A percentile compares a stretch with the other conserved stretches of the same genome.
Evolutionary conservation across 2,113 vertebrate genomes (phyloP).

Genomic region (Cyphomyrus discorhynchus): DNA sequence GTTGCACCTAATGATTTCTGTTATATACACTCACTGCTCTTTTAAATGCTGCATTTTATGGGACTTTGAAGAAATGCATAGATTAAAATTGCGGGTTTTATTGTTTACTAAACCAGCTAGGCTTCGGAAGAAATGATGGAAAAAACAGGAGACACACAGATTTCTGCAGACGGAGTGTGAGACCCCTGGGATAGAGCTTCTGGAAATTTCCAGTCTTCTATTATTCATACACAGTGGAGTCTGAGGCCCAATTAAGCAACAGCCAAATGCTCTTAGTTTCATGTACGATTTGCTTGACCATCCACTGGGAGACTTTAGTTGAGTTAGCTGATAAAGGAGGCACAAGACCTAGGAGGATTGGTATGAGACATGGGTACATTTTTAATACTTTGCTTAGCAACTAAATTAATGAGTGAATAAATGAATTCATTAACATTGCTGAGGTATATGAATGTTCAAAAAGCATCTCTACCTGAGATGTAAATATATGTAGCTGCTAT

Average conservation of each 20-base stretch:
- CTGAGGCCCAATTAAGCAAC: constrained; percentile 28
- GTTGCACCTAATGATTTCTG: not conserved
- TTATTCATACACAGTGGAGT: constrained; percentile 24
- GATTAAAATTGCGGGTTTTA: not conserved
- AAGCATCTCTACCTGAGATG: not conserved
- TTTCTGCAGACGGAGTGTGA: constrained; percentile 22
- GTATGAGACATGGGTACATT: not conserved
- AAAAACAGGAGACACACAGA: constrained; percentile 18
- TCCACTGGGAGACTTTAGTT: constrained; percentile 8
- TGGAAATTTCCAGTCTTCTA: constrained; percentile 38
- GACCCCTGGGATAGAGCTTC: not conserved
- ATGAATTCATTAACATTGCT: not conserved
- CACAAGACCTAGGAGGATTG: not conserved
- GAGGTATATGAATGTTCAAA: not conserved
- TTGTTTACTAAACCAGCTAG: not conserved
- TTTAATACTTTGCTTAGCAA: not conserved
- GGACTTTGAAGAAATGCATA: not conserved
- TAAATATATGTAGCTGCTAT: not conserved
- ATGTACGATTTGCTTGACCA: constrained; percentile 23
- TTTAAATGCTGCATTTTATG: not conserved
- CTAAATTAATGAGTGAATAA: constrained; percentile 20
- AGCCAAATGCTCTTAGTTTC: constrained; percentile 31
- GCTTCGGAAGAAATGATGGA: not conserved
- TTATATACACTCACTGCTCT: not conserved
- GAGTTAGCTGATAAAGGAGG: constrained; percentile 28